These are phyloP conservation scores for Esperia sulphurella DNA, from an alignment of 2,888 invertebrate species.

Conservation along the genomic window DNA sequence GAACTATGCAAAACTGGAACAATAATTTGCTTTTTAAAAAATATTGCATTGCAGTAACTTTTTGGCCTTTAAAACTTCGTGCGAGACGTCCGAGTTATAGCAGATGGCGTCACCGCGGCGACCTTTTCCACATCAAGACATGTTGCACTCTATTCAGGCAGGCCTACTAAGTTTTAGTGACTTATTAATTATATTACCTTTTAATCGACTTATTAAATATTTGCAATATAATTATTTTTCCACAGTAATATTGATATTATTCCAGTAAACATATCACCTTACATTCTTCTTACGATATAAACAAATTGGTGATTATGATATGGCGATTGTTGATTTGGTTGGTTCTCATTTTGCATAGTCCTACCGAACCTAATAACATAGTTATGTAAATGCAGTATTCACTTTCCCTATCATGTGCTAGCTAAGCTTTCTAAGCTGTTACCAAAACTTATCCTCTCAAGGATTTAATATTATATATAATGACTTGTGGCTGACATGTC, in stretches of 20 bases:
- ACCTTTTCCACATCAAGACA: too few species aligned
- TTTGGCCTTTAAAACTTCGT: too few species aligned
- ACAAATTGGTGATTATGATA: not conserved
- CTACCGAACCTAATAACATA: not conserved
- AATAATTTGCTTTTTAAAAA: not conserved
- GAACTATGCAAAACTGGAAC: not conserved
- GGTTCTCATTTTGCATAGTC: not conserved
- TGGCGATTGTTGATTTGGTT: not conserved
- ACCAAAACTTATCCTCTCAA: not conserved
- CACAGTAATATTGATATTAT: too few species aligned
- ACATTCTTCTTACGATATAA: too few species aligned
- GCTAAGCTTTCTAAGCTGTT: constrained; percentile 2
- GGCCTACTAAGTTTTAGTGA: too few species aligned
- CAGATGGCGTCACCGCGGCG: not conserved
- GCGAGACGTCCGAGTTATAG: not conserved
- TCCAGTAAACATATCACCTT: too few species aligned
- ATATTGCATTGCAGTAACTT: too few species aligned
- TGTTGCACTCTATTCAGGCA: too few species aligned
- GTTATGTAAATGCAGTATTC: constrained; percentile 6
- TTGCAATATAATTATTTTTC: too few species aligned
- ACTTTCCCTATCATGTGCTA: constrained; percentile 3
- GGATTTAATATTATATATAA: not conserved
- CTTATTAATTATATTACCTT: too few species aligned
- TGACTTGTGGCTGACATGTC: constrained; percentile 22
- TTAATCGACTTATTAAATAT: too few species aligned